These are phyloP conservation scores for Melanostoma mellinum DNA, from an alignment of 2,888 invertebrate species.

Conservation along the genomic window DNA sequence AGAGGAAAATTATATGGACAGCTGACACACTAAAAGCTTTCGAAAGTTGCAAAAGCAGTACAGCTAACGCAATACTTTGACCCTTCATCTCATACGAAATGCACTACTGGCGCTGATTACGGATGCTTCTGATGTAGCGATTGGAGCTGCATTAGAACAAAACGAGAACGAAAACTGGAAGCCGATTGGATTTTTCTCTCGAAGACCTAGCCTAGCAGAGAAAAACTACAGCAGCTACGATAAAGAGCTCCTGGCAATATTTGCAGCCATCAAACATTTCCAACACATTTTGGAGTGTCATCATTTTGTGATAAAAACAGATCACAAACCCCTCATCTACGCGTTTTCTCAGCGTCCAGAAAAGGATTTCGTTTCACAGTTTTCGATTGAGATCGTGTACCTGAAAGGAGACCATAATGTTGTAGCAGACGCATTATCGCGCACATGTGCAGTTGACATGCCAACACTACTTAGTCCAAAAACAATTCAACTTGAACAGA, in stretches of 20 bases:
- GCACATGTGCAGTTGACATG: constrained; percentile 23
- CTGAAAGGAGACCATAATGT: too few species aligned
- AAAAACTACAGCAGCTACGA: too few species aligned
- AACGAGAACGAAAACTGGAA: too few species aligned
- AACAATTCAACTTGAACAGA: constrained; percentile 48
- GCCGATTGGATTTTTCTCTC: too few species aligned
- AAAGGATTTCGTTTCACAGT: constrained; percentile 61
- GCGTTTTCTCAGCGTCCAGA: constrained; percentile 69
- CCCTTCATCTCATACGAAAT: neutral
- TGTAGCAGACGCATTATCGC: too few species aligned
- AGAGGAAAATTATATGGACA: neutral
- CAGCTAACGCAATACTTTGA: constrained; percentile 15
- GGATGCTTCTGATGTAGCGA: too few species aligned
- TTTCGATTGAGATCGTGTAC: constrained; percentile 43
- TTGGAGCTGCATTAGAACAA: too few species aligned
- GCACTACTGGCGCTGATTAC: too few species aligned
- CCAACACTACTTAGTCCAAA: constrained; percentile 59
- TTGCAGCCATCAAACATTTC: too few species aligned
- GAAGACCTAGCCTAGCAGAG: too few species aligned
- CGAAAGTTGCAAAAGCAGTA: constrained; percentile 2
- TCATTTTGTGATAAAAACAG: neutral
- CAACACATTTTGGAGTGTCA: neutral
- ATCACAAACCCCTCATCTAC: neutral
- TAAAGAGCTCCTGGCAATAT: too few species aligned
- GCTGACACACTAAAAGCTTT: constrained; percentile 2